phyloP scores from a whole-genome alignment of 2,113 vertebrate genomes.

The Podarcis raffonei region DNA sequence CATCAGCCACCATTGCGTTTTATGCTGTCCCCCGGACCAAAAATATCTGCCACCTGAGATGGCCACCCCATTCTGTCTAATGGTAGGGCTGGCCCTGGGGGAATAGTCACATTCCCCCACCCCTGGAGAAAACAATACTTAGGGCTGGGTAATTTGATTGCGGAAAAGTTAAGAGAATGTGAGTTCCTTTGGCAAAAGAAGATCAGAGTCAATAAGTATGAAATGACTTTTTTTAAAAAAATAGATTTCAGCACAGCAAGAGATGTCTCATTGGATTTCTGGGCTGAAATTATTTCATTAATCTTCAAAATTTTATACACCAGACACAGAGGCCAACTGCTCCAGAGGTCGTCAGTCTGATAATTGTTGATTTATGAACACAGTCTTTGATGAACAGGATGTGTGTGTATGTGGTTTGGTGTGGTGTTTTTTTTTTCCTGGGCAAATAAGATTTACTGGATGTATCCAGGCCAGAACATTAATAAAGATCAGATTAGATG shows the following conservation, averaged over 20 bases:
- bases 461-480: conserved; percentile 2
- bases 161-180: background rate
- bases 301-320: background rate
- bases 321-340: background rate
- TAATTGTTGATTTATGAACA: conserved; percentile 44
- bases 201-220: background rate
- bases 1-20: too few species aligned
- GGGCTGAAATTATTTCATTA: conserved; percentile 23
- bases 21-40: background rate
- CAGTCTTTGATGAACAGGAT: conserved; percentile 17
- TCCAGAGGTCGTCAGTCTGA: background rate
- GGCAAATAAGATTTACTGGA: conserved; percentile 20
- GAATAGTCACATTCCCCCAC: background rate
- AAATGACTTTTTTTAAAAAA: background rate
- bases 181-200: conserved; percentile 2
- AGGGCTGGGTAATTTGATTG: background rate
- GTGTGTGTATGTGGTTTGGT: background rate
- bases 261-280: conserved; percentile 7
- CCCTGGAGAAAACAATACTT: background rate
- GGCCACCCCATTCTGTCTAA: background rate
- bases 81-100: background rate
- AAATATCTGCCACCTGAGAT: background rate
- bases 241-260: background rate
- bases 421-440: background rate
- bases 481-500: conserved; percentile 46